phyloP scores from a whole-genome alignment of 2,113 vertebrate genomes.

The Hippocampus guttulatus region DNA sequence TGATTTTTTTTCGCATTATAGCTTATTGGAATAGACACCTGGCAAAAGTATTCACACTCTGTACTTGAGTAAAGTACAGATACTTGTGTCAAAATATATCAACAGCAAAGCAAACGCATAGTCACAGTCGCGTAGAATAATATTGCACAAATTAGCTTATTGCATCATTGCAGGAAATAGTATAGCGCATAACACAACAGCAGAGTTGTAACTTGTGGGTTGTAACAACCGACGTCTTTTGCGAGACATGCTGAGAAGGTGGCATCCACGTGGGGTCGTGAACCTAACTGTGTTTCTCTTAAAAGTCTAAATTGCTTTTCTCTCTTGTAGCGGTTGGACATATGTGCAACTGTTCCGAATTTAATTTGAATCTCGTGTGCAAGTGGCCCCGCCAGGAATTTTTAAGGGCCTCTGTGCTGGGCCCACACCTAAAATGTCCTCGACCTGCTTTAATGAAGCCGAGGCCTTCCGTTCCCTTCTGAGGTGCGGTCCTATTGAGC shows the following conservation, averaged over 20 bases:
- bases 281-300: conserved; percentile 5
- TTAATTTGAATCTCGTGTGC: conserved; percentile 20
- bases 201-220: not conserved
- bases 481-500: conserved; percentile 54
- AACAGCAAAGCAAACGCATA: not conserved
- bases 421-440: conserved; percentile 45
- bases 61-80: not conserved
- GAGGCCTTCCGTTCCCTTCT: conserved; percentile 35
- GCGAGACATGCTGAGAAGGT: not conserved
- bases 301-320: conserved; percentile 7
- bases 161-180: not conserved
- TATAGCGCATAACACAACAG: not conserved
- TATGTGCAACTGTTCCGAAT: conserved; percentile 19
- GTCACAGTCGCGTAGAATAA: not conserved
- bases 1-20: not conserved
- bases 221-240: not conserved
- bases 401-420: conserved; percentile 42
- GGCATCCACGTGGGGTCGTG: not conserved
- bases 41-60: not conserved
- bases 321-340: conserved; percentile 8
- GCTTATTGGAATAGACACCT: not conserved
- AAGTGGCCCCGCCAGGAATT: conserved; percentile 33
- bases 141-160: not conserved
- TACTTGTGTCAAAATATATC: not conserved
- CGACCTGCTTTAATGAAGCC: conserved; percentile 57